A percentile compares a stretch with the other conserved stretches of the same genome.
phyloP scores from a whole-genome alignment of 2,797 vertebrate species.

The Discoglossus pictus region DNA sequence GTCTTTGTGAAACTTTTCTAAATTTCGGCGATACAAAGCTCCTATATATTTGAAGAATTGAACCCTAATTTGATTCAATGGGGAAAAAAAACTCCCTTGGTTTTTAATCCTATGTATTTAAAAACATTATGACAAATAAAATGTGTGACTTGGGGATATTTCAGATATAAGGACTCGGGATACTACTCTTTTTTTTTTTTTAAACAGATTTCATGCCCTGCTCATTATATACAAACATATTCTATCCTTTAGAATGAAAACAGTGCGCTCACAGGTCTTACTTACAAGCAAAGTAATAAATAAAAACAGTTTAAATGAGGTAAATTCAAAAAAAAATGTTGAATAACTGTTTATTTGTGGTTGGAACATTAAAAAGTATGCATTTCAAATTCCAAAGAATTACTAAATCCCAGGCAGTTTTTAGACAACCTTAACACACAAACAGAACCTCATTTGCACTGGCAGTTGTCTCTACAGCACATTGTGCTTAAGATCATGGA shows the following conservation, averaged over 20 bases:
- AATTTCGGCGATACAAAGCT: slow-evolving; percentile 81
- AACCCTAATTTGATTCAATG: slow-evolving; percentile 75
- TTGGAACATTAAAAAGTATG: slow-evolving; percentile 72
- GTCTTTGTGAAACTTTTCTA: slow-evolving; percentile 85
- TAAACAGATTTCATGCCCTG: slow-evolving; percentile 83
- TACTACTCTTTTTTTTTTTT: slow-evolving; percentile 52
- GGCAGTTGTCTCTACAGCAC: slow-evolving; percentile 82
- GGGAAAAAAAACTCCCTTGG: slow-evolving; percentile 72
- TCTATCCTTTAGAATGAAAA: slow-evolving; percentile 80
- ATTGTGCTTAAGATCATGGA: slow-evolving; percentile 87
- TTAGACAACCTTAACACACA: slow-evolving; percentile 73
- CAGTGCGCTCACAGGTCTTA: slow-evolving; percentile 79
- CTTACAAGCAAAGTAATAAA: slow-evolving; percentile 90
- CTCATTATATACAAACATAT: slow-evolving; percentile 96
- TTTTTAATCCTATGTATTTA: too few species aligned
- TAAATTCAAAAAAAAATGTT: slow-evolving; percentile 76
- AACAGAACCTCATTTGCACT: slow-evolving; percentile 73
- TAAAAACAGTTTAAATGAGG: slow-evolving; percentile 91
- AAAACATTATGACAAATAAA: slow-evolving; percentile 84
- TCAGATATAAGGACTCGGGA: slow-evolving; percentile 68
- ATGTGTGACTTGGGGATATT: slow-evolving; percentile 74
- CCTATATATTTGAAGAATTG: slow-evolving; percentile 82
- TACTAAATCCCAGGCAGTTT: slow-evolving; percentile 78
- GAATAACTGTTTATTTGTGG: slow-evolving; percentile 74
- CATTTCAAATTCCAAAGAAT: slow-evolving; percentile 63